Percentiles rank a stretch among this genome's conserved stretches.
These are phyloP conservation scores for Lanius ludovicianus DNA, from an alignment of 2,113 vertebrate genomes.

Conservation along the genomic window DNA sequence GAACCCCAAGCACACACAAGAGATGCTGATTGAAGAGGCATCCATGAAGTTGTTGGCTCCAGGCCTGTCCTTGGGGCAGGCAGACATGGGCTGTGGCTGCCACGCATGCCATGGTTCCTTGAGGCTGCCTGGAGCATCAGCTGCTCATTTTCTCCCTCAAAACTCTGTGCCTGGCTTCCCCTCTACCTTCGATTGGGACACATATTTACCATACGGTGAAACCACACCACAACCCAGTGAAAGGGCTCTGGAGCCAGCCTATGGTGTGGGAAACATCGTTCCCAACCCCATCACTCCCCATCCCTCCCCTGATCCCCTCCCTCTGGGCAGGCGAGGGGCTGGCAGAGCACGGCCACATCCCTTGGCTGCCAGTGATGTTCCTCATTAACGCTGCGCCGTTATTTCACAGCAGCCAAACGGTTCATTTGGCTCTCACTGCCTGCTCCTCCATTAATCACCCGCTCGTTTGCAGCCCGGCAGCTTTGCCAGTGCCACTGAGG, in stretches of 20 bases:
- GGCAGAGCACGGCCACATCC: not conserved
- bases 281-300: not conserved
- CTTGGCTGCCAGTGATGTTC: not conserved
- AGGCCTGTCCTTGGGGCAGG: not conserved
- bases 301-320: not conserved
- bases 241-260: not conserved
- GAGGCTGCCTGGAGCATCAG: not conserved
- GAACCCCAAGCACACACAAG: rapidly evolving
- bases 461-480: not conserved
- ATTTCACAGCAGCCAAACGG: not conserved
- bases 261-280: not conserved
- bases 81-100: not conserved
- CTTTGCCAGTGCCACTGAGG: not conserved
- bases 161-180: not conserved
- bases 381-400: not conserved
- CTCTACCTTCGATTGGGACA: not conserved
- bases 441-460: slow-evolving; percentile 32
- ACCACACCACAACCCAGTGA: not conserved
- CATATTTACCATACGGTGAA: not conserved
- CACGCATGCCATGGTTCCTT: rapidly evolving
- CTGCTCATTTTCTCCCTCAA: not conserved
- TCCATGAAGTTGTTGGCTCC: not conserved
- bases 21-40: not conserved
- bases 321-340: not conserved
- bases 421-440: not conserved